phyloP scores from a whole-genome alignment of 2,113 vertebrate species.

The Hypocryptadius cinnamomeus region DNA sequence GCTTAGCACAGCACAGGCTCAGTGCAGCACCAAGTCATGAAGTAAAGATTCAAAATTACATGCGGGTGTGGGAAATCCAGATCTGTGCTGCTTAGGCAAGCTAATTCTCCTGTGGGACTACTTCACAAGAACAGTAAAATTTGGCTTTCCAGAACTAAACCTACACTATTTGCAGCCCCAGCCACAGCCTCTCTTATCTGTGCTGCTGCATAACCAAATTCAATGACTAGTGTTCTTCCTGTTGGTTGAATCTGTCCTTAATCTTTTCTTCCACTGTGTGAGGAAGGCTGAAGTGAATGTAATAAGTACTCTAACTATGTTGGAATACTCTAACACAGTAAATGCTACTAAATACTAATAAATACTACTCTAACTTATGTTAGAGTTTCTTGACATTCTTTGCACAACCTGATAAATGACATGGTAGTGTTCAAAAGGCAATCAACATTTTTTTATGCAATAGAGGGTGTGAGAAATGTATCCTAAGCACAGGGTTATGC shows the following conservation, averaged over 20 bases:
- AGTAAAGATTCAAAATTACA: not conserved
- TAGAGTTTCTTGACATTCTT: not conserved
- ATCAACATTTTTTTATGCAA: not conserved
- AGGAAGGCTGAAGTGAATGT: not conserved
- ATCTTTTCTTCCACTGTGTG: not conserved
- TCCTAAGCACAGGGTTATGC: not conserved
- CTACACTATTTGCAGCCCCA: not conserved
- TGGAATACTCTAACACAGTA: not conserved
- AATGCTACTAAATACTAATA: not conserved
- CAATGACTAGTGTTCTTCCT: not conserved
- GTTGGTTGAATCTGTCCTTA: not conserved
- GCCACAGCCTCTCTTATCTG: not conserved
- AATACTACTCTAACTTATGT: not conserved
- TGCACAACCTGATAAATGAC: not conserved
- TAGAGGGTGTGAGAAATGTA: not conserved
- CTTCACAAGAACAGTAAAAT: not conserved
- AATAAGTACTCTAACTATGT: not conserved
- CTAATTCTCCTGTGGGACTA: not conserved
- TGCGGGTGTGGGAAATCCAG: not conserved
- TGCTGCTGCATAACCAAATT: not conserved
- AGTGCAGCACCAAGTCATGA: accelerated
- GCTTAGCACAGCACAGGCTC: not conserved
- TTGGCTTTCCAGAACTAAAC: not conserved
- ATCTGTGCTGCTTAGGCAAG: not conserved
- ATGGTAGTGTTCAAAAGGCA: not conserved